Evolutionary conservation across 53 echinoderm and acorn worm species (phyloP), one percentile per base, ranked within the genome.

Genomic region (Arbacia lixula): DNA sequence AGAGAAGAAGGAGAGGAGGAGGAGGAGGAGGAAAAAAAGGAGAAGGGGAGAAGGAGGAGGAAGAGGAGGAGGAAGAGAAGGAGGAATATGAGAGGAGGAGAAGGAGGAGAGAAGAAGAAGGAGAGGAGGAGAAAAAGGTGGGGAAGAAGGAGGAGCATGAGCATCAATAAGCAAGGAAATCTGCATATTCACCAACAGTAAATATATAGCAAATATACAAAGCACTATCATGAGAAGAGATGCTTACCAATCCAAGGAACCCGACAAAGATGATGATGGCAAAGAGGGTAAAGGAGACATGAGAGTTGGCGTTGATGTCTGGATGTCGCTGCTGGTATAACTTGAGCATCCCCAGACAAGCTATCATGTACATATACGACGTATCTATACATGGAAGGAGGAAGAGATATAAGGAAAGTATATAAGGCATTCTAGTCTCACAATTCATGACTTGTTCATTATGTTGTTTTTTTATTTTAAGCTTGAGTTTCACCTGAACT

Each of bases 291-390:
- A 91, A 96, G 25, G 94, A 85, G 29, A 84, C 71, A 55, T 96
- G 90, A 0, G 97, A 89, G 75, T 96, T 94, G 14, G 97, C 94
- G 67, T 96, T 94, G 64, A 96, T 86, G 66, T 96, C 97, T 56
- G 94, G 97, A 72, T 96, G 97, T 50, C 97, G 58, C 76, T 93
- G 93, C 60, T 96, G 97, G 49, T 96, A 96, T 52, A 96, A 76
- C 60, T 91, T 92, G 50, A 96, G 68, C 97, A 96, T 94, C 32
- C 97, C 92, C 43, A 96, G 92, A 52, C 97, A 95, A 5, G 97
- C 90, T 52, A 96, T 96, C 66, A 96, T 94, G 76, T 96, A 96
- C 97, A 96, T 96, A 49, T 94, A 96, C 21, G 97, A 64, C 3
- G 97, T 96, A 90, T 96, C 97, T 96, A 68, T 43, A 37, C n/a